Evolutionary conservation across 2,113 vertebrate genomes (phyloP).

Genomic region (Reinhardtius hippoglossoides): DNA sequence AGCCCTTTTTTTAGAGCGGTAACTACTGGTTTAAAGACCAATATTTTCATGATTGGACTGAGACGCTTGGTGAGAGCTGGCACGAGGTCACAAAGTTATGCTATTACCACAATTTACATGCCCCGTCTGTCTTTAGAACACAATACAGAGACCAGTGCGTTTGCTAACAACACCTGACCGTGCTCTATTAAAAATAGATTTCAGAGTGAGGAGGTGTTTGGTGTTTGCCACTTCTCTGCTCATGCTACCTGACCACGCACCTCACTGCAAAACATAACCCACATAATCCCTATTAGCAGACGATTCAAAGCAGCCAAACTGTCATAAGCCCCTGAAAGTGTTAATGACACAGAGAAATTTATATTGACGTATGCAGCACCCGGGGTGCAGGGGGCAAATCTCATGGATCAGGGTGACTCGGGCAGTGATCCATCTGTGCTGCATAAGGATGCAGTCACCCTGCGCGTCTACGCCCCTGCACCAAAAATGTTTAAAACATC

Average conservation of each 20-base stretch:
- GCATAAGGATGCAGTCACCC: conserved; percentile 14
- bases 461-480: conserved; percentile 26
- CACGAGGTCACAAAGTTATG: conserved; percentile 22
- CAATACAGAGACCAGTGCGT: conserved; percentile 19
- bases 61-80: conserved; percentile 47
- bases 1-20: conserved; percentile 60
- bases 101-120: conserved; percentile 31
- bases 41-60: conserved; percentile 51
- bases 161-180: background rate
- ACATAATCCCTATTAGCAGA: conserved; percentile 68
- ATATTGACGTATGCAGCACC: conserved; percentile 50
- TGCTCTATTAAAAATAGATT: conserved; percentile 25
- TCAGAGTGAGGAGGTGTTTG: conserved; percentile 4
- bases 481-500: conserved; percentile 56
- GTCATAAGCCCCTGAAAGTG: conserved; percentile 65
- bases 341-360: conserved; percentile 66
- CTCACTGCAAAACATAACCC: conserved; percentile 43
- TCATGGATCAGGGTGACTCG: conserved; percentile 48
- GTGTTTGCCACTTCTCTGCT: conserved; percentile 53
- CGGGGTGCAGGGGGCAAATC: conserved; percentile 39
- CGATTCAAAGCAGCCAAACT: conserved; percentile 71
- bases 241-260: conserved; percentile 45
- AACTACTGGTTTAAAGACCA: conserved; percentile 50
- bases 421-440: conserved; percentile 42
- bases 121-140: conserved; percentile 7